Percentiles rank a stretch among this genome's conserved stretches.
Evolutionary conservation across 2,113 vertebrate species (phyloP).

Genomic region (Candoia aspera): DNA sequence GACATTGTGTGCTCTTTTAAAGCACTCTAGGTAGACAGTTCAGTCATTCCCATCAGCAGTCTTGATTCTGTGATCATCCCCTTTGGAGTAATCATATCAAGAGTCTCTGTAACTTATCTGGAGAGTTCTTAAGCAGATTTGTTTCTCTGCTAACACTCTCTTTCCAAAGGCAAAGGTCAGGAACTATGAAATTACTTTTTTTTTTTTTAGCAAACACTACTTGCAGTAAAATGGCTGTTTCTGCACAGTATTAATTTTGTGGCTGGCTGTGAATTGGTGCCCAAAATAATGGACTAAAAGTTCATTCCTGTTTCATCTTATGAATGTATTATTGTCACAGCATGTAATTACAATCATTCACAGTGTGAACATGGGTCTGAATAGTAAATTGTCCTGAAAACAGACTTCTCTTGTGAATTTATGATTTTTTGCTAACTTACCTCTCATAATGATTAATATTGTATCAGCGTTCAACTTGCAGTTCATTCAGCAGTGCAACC

Average conservation of each 20-base stretch:
- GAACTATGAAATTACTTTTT: constrained; percentile 48
- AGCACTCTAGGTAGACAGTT: neutral
- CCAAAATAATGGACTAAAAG: constrained; percentile 62
- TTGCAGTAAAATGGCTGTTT: constrained; percentile 50
- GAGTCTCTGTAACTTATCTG: constrained; percentile 12
- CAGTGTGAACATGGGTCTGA: constrained; percentile 55
- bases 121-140: constrained; percentile 40
- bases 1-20: neutral
- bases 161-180: constrained; percentile 36
- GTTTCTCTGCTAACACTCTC: constrained; percentile 34
- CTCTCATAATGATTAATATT: constrained; percentile 66
- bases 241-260: constrained; percentile 36
- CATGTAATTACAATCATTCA: constrained; percentile 71
- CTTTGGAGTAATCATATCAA: constrained; percentile 16
- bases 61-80: neutral
- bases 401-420: constrained; percentile 56
- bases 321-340: constrained; percentile 68
- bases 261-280: constrained; percentile 48
- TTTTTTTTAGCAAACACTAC: neutral
- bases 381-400: constrained; percentile 67
- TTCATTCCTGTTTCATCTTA: constrained; percentile 63
- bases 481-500: constrained; percentile 49
- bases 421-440: constrained; percentile 61
- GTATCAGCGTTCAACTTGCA: constrained; percentile 45
- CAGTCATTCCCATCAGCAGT: constrained; percentile 8